A percentile compares a stretch with the other conserved stretches of the same genome.
Evolutionary conservation across 2,888 invertebrate species (phyloP).

Genomic region (Lasioglossum pauxillum): DNA sequence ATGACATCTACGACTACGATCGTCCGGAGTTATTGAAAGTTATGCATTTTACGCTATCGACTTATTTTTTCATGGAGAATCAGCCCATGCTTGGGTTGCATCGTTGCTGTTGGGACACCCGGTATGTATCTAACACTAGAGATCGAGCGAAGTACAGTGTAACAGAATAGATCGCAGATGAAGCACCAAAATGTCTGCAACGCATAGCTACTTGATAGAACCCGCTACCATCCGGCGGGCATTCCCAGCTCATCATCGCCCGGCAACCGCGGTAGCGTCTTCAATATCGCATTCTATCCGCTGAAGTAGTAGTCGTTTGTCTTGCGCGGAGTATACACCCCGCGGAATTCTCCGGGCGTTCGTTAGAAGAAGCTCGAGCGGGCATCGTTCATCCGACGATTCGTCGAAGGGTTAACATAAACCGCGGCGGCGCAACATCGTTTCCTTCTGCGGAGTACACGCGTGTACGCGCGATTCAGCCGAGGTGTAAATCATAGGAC

Average conservation of each 20-base stretch:
- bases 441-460: constrained; percentile 38
- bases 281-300: constrained; percentile 13
- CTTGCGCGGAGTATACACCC: constrained; percentile 17
- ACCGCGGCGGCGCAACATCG: constrained; percentile 40
- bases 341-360: constrained; percentile 27
- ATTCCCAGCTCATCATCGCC: constrained; percentile 8
- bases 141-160: not conserved
- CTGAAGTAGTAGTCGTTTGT: constrained; percentile 24
- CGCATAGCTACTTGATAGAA: not conserved
- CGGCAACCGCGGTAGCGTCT: constrained; percentile 13
- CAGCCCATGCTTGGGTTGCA: not conserved
- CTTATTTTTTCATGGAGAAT: not conserved
- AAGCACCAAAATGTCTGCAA: not conserved
- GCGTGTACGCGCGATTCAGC: constrained; percentile 57
- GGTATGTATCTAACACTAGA: not conserved
- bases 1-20: no score
- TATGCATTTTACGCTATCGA: no score
- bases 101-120: not conserved
- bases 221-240: not conserved
- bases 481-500: constrained; percentile 71
- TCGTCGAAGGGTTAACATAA: constrained; percentile 50
- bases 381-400: constrained; percentile 40
- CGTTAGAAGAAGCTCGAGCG: constrained; percentile 27
- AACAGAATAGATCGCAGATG: not conserved
- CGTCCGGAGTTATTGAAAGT: no score